Evolutionary conservation across 2,113 vertebrate genomes (phyloP).

Genomic region (Felis chaus): DNA sequence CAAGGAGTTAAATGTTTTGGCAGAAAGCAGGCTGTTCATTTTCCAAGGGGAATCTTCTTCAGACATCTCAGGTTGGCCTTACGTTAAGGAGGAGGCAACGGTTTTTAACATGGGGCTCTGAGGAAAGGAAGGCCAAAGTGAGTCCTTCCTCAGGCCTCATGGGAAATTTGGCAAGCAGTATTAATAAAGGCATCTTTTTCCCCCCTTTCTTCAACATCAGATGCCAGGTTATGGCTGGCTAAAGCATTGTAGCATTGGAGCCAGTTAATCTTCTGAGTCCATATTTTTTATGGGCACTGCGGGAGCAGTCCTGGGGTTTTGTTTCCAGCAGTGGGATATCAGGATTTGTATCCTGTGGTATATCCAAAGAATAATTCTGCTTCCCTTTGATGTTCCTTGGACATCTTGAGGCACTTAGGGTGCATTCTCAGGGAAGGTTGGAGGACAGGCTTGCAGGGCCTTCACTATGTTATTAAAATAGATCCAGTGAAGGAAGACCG

Average conservation of each 20-base stretch:
- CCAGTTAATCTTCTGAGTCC: slow-evolving; percentile 70
- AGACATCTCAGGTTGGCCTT: slow-evolving; percentile 11
- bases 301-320: slow-evolving; percentile 46
- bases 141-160: background rate
- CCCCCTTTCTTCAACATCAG: slow-evolving; percentile 61
- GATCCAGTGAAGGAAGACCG: slow-evolving; percentile 21
- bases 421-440: slow-evolving; percentile 35
- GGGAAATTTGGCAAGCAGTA: slow-evolving; percentile 49
- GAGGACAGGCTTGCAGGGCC: background rate
- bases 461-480: slow-evolving; percentile 70
- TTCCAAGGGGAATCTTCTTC: slow-evolving; percentile 21
- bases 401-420: slow-evolving; percentile 70
- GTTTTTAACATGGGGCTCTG: background rate
- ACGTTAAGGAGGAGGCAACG: background rate
- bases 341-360: slow-evolving; percentile 59
- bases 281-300: slow-evolving; percentile 75
- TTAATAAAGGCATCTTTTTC: slow-evolving; percentile 55
- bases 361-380: slow-evolving; percentile 53
- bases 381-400: slow-evolving; percentile 61
- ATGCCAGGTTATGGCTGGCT: slow-evolving; percentile 77
- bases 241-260: background rate
- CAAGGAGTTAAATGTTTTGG: background rate
- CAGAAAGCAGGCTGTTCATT: background rate
- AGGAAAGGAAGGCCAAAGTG: background rate
- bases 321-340: slow-evolving; percentile 61